Percentiles rank a stretch among this genome's conserved stretches.
These are phyloP conservation scores for Andricus grossulariae DNA, from an alignment of 1,140 invertebrate genomes.

Conservation along the genomic window DNA sequence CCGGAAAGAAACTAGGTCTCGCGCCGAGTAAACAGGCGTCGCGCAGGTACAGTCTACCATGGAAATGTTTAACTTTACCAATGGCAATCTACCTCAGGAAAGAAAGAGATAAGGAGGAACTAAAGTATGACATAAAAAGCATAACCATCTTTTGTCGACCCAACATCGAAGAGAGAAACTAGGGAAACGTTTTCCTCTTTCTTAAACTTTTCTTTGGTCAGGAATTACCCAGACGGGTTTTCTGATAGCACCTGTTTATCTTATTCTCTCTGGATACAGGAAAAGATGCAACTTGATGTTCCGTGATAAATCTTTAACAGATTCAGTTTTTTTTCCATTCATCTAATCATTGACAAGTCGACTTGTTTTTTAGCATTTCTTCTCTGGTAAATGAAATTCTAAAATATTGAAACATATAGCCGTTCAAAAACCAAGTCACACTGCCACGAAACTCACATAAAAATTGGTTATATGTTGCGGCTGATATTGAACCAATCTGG, in stretches of 20 bases:
- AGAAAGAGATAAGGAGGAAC: conserved; percentile 11
- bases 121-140: conserved; percentile 21
- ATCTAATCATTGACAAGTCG: too few relatives aligned
- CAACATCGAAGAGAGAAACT: conserved; percentile 7
- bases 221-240: neutral
- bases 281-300: neutral
- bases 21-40: conserved; percentile 54
- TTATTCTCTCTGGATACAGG: neutral
- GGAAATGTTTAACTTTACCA: conserved; percentile 50
- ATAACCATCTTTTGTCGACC: conserved; percentile 17
- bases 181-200: neutral
- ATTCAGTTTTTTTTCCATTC: neutral
- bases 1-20: conserved; percentile 54
- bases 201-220: neutral
- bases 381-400: too few relatives aligned
- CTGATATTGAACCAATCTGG: too few relatives aligned
- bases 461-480: too few relatives aligned
- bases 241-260: neutral
- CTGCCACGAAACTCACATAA: too few relatives aligned
- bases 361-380: too few relatives aligned
- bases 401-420: too few relatives aligned
- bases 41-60: conserved; percentile 47
- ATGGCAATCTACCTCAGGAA: conserved; percentile 45
- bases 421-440: too few relatives aligned
- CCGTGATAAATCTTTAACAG: neutral